Evolutionary conservation across 2,113 vertebrate species (phyloP).

Genomic region (Grus americana): DNA sequence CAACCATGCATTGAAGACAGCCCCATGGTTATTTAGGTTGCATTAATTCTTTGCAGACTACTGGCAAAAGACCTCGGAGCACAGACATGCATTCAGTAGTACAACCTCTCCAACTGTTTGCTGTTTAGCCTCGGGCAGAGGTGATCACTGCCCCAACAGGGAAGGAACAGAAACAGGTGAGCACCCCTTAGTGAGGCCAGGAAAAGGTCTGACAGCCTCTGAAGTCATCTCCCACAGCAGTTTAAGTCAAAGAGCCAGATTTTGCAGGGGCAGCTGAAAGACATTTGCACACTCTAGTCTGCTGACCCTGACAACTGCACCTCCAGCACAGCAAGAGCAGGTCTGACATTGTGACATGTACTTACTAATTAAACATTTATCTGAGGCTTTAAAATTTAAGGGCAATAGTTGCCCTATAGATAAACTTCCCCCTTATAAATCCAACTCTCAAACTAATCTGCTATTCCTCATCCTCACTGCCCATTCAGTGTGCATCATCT

Average conservation of each 20-base stretch:
- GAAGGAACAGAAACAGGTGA: not conserved
- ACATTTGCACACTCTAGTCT: not conserved
- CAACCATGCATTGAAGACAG: not conserved
- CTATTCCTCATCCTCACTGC: not conserved
- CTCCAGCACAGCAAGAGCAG: not conserved
- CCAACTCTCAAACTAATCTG: not conserved
- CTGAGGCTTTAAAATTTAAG: not conserved
- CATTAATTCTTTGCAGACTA: not conserved
- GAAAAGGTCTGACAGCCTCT: not conserved
- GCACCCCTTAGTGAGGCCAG: not conserved
- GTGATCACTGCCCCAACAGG: not conserved
- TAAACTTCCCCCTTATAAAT: not conserved
- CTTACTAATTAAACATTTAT: not conserved
- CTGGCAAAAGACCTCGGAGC: not conserved
- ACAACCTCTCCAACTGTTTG: not conserved
- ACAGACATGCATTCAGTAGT: not conserved
- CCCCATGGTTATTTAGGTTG: not conserved
- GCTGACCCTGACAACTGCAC: not conserved
- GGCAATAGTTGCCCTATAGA: not conserved
- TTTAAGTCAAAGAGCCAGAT: not conserved
- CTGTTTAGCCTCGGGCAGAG: not conserved
- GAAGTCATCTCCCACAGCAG: not conserved
- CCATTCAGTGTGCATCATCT: not conserved
- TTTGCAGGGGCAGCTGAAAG: not conserved
- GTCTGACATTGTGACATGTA: not conserved